These are phyloP conservation scores for Psittacula derbiana DNA, from an alignment of 2,797 vertebrate genomes.

Conservation along the genomic window DNA sequence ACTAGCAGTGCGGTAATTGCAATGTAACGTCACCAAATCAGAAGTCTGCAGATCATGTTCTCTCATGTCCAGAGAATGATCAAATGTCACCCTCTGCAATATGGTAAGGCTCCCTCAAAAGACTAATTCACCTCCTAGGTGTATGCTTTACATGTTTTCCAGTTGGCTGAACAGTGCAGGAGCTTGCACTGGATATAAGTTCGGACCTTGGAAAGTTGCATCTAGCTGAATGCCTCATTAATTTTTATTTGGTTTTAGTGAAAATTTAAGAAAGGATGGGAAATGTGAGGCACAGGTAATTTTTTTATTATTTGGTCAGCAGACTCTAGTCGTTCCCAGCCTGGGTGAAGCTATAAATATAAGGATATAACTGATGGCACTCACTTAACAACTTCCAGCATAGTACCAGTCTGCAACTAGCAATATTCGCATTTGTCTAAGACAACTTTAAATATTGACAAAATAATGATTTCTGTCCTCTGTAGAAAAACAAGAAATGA, in stretches of 20 bases:
- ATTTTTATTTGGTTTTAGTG: background rate
- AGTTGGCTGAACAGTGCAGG: background rate
- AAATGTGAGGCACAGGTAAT: background rate
- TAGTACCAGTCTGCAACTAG: background rate
- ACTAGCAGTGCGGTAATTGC: background rate
- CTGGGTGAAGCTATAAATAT: background rate
- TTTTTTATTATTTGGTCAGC: background rate
- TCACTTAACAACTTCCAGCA: background rate
- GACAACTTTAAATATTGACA: background rate
- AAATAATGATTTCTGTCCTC: background rate
- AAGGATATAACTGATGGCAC: background rate
- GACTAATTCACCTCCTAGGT: fast-evolving
- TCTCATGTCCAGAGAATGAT: background rate
- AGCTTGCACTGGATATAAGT: background rate
- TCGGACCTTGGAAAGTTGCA: background rate
- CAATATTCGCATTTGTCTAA: background rate
- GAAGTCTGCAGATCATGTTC: background rate
- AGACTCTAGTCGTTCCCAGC: background rate
- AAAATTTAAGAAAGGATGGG: background rate
- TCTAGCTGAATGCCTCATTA: background rate
- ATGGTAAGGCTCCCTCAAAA: background rate
- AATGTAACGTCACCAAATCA: background rate
- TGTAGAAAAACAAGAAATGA: background rate
- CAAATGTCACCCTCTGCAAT: background rate
- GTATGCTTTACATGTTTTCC: background rate